Conservation (phyloP, 1,140 invertebrate genomes). For the Panagrolaimus sp. region DNA sequence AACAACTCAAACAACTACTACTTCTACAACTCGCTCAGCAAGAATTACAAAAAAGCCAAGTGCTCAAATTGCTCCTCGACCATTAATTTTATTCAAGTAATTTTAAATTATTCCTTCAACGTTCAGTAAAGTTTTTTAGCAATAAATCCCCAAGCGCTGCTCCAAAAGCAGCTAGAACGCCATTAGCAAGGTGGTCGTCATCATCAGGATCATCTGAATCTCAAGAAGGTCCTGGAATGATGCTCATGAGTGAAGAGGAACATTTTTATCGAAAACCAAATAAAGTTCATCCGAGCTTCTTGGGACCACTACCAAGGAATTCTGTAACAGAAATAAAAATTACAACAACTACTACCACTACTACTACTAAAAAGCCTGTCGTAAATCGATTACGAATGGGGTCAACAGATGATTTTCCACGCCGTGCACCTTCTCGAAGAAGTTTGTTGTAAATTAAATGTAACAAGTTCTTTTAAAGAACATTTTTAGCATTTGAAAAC, state of each 20-base stretch:
- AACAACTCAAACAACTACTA: neutral
- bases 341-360: too few species aligned
- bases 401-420: neutral
- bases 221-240: slow-evolving; percentile 20
- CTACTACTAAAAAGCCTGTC: too few species aligned
- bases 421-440: slow-evolving; percentile 10
- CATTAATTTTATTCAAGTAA: neutral
- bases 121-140: neutral
- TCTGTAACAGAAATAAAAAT: neutral
- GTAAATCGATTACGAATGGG: neutral
- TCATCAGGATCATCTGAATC: neutral
- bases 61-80: neutral
- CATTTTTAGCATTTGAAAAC: neutral
- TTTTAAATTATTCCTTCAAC: neutral
- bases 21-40: neutral
- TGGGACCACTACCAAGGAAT: slow-evolving; percentile 16
- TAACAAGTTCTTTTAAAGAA: too few species aligned
- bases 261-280: slow-evolving; percentile 12
- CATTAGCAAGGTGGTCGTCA: neutral
- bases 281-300: slow-evolving; percentile 19
- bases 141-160: neutral
- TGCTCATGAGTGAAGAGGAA: slow-evolving; percentile 14
- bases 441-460: neutral
- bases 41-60: neutral
- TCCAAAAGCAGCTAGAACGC: neutral